Evolutionary conservation across 2,888 invertebrate genomes (phyloP).

Genomic region (Dolichomitus sp.): DNA sequence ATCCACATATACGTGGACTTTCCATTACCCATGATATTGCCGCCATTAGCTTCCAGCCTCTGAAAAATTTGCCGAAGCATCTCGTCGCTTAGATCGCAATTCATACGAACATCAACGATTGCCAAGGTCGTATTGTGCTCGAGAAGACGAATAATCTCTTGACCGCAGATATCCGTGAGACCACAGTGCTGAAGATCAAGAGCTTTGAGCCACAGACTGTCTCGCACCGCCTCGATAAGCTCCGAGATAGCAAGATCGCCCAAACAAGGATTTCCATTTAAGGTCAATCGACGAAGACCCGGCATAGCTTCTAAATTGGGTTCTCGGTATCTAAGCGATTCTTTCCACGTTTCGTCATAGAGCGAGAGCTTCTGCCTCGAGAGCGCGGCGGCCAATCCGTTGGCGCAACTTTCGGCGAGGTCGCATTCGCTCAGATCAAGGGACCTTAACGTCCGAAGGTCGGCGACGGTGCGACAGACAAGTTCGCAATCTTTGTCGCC

Average conservation of each 20-base stretch:
- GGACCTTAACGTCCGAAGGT: constrained; percentile 90
- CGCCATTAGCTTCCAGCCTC: constrained; percentile 73
- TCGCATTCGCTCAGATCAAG: constrained; percentile 91
- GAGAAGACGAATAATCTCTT: constrained; percentile 88
- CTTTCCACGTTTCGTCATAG: constrained; percentile 94
- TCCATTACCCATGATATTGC: constrained; percentile 54
- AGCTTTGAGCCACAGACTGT: constrained; percentile 94
- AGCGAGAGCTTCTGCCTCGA: constrained; percentile 91
- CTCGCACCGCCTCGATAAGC: constrained; percentile 90
- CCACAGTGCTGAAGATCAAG: constrained; percentile 93
- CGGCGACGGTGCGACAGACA: constrained; percentile 90
- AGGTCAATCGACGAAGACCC: constrained; percentile 90
- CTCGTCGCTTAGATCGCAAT: constrained; percentile 87
- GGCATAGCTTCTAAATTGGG: constrained; percentile 92
- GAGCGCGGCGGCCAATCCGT: constrained; percentile 88
- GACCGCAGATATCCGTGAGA: constrained; percentile 89
- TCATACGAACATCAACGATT: constrained; percentile 90
- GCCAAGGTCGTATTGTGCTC: constrained; percentile 90
- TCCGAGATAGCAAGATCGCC: constrained; percentile 89
- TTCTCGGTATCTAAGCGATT: constrained; percentile 92
- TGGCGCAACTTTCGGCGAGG: constrained; percentile 89
- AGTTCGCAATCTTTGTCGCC: constrained; percentile 92
- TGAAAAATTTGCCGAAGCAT: constrained; percentile 85
- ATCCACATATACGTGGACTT: constrained; percentile 80
- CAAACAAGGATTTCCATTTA: constrained; percentile 91